phyloP scores from a whole-genome alignment of 2,113 vertebrate species.

The Malurus cyaneus region DNA sequence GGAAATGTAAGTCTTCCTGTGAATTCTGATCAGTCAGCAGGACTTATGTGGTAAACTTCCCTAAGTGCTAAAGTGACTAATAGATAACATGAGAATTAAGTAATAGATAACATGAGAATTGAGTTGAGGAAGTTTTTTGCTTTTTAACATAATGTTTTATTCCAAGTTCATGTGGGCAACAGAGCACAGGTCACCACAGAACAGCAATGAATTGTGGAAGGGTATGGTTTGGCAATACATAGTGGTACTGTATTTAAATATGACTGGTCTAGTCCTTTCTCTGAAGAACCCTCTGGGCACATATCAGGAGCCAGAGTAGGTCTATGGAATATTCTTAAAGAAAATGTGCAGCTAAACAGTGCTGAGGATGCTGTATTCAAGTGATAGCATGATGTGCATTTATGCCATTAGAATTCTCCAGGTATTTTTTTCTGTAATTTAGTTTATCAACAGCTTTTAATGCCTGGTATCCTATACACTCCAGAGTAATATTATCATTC shows the following conservation, averaged over 20 bases:
- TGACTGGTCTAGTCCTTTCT: not conserved
- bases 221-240: not conserved
- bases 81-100: not conserved
- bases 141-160: not conserved
- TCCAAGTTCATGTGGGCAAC: not conserved
- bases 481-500: not conserved
- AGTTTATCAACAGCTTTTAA: not conserved
- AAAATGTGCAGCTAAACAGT: not conserved
- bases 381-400: not conserved
- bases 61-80: not conserved
- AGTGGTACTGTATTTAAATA: not conserved
- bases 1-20: not conserved
- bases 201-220: not conserved
- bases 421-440: no score
- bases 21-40: not conserved
- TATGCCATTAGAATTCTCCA: no score
- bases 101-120: not conserved
- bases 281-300: not conserved
- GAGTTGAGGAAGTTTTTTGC: not conserved
- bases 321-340: not conserved
- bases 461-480: not conserved
- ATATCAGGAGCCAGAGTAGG: not conserved
- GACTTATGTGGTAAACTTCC: not conserved
- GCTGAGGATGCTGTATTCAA: not conserved
- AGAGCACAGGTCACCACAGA: fast-evolving